Evolutionary conservation across 2,113 vertebrate genomes (phyloP).

Genomic region (Aegithalos caudatus): DNA sequence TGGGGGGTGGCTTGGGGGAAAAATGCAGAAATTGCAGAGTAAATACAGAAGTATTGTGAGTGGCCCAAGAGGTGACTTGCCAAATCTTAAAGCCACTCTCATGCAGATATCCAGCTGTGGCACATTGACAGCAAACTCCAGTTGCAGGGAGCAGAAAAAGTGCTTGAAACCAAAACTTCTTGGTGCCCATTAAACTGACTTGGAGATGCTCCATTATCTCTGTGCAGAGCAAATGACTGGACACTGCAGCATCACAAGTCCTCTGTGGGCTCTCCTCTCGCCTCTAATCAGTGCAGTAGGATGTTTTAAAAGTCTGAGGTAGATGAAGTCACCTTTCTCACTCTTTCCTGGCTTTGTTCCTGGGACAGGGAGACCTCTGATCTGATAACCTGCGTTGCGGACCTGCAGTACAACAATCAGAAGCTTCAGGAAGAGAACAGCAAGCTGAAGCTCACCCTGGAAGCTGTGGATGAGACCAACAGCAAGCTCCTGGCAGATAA

Average conservation of each 20-base stretch:
- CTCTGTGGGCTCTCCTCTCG: background rate
- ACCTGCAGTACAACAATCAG: conserved; percentile 86
- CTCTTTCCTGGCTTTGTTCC: background rate
- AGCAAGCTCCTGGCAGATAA: conserved; percentile 80
- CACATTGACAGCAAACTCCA: background rate
- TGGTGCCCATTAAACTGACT: background rate
- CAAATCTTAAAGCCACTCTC: background rate
- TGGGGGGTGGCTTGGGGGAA: background rate
- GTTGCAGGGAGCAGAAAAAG: background rate
- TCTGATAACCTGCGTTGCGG: conserved; percentile 81
- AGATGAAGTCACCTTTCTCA: background rate
- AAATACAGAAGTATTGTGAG: background rate
- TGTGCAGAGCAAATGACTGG: background rate
- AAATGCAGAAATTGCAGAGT: background rate
- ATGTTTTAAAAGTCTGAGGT: background rate
- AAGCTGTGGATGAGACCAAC: conserved; percentile 83
- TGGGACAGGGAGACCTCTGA: conserved; percentile 83
- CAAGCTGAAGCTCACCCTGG: conserved; percentile 79
- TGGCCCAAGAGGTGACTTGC: background rate
- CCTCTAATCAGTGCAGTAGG: background rate
- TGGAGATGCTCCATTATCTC: background rate
- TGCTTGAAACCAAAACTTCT: background rate
- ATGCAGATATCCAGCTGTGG: background rate
- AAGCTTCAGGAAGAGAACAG: conserved; percentile 85
- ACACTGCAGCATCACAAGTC: background rate